Evolutionary conservation across 2,797 vertebrate genomes (phyloP).

Genomic region (Esox masquinongy): DNA sequence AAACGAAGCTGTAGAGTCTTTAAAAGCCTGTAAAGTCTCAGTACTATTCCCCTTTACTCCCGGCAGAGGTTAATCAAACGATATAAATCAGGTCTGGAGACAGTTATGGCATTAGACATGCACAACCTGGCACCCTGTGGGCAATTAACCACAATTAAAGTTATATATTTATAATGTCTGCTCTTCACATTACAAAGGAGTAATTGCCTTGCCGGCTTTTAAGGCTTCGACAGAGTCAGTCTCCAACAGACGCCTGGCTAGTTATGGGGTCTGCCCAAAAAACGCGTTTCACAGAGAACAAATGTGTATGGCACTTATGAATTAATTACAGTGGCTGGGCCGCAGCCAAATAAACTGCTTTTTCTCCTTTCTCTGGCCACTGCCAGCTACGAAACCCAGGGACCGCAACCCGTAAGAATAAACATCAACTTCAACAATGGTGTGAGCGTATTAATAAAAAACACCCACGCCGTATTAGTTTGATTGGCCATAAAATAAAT

Average conservation of each 20-base stretch:
- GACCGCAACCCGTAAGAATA: background rate
- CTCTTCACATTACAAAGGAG: constrained; percentile 3
- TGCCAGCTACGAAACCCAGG: background rate
- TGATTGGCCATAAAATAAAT: no score
- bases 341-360: background rate
- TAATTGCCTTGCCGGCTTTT: background rate
- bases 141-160: constrained; percentile 14
- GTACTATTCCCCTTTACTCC: background rate
- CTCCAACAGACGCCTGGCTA: background rate
- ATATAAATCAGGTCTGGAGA: background rate
- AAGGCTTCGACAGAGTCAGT: background rate
- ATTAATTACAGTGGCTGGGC: background rate
- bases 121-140: constrained; percentile 6
- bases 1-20: background rate
- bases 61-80: background rate
- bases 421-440: no score
- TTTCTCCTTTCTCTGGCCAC: background rate
- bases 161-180: constrained; percentile 13
- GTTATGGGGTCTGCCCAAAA: background rate
- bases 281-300: background rate
- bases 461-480: no score
- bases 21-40: background rate
- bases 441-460: no score
- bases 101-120: constrained; percentile 9
- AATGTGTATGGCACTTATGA: background rate